Conservation (phyloP, 2,797 vertebrate genomes). For the Chloroceryle inda region DNA sequence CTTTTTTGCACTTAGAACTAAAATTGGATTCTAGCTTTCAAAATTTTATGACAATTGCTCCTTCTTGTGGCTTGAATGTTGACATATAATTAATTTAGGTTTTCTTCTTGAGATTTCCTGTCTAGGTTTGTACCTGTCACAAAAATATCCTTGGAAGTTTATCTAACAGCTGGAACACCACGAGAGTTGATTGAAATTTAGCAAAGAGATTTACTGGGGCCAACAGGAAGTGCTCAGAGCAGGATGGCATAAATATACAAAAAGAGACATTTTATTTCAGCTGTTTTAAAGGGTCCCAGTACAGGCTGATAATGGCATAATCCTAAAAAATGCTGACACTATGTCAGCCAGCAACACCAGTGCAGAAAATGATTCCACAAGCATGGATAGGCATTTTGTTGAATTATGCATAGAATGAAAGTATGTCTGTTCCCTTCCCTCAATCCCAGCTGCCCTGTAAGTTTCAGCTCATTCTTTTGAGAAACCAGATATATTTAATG, state of each 20-base stretch:
- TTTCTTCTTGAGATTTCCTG: slow-evolving; percentile 81
- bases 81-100: slow-evolving; percentile 83
- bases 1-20: slow-evolving; percentile 68
- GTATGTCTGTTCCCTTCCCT: background rate
- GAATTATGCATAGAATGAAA: background rate
- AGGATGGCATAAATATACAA: slow-evolving; percentile 68
- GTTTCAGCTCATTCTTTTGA: slow-evolving; percentile 12
- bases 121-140: slow-evolving; percentile 82
- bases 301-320: slow-evolving; percentile 26
- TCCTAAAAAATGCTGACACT: slow-evolving; percentile 34
- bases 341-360: slow-evolving; percentile 28
- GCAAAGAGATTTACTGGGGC: slow-evolving; percentile 55
- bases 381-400: background rate
- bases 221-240: slow-evolving; percentile 66
- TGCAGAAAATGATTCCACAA: slow-evolving; percentile 7
- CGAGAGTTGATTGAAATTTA: slow-evolving; percentile 24
- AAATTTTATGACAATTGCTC: slow-evolving; percentile 82
- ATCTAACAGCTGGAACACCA: slow-evolving; percentile 78
- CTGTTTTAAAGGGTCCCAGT: slow-evolving; percentile 27
- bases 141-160: slow-evolving; percentile 81
- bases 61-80: slow-evolving; percentile 85
- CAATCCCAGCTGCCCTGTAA: slow-evolving; percentile 3
- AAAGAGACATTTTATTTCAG: slow-evolving; percentile 49
- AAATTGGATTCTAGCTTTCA: slow-evolving; percentile 77
- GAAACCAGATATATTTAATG: slow-evolving; percentile 30